Evolutionary conservation across 2,888 invertebrate species (phyloP).

Genomic region (Lochmaea capreae): DNA sequence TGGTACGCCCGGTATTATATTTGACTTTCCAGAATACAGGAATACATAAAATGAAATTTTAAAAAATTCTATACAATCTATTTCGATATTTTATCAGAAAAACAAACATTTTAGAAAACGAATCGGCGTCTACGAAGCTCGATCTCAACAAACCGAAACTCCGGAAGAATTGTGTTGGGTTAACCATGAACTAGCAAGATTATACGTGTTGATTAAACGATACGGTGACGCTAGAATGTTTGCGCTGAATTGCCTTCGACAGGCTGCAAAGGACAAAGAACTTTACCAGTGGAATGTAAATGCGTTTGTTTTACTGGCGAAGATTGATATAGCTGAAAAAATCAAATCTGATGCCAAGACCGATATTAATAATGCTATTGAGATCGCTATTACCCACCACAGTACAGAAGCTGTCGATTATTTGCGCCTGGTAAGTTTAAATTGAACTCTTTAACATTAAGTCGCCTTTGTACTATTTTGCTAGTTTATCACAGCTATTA

Average conservation of each 20-base stretch:
- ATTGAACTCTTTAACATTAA: background rate
- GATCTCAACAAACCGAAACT: constrained; percentile 54
- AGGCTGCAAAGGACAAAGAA: constrained; percentile 35
- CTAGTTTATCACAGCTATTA: too few relatives aligned
- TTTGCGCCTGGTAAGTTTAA: constrained; percentile 52
- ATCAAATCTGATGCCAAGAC: constrained; percentile 67
- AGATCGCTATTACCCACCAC: constrained; percentile 58
- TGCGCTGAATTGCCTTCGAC: constrained; percentile 2
- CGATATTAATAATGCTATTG: constrained; percentile 55
- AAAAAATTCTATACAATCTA: too few relatives aligned
- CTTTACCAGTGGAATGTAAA: constrained; percentile 65
- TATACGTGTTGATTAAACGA: constrained; percentile 40
- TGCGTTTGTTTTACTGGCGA: constrained; percentile 62
- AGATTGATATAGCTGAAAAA: constrained; percentile 64
- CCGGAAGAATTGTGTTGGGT: constrained; percentile 65
- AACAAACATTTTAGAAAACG: constrained; percentile 52
- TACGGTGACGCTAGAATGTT: background rate
- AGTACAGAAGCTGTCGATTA: constrained; percentile 60
- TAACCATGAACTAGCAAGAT: constrained; percentile 64
- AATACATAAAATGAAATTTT: too few relatives aligned
- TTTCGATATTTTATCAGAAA: background rate
- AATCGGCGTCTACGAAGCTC: constrained; percentile 54
- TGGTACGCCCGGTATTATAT: too few relatives aligned
- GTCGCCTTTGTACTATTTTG: background rate
- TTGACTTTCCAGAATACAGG: too few relatives aligned